phyloP scores from a whole-genome alignment of 1,140 invertebrate genomes.

The Theocolax elegans region DNA sequence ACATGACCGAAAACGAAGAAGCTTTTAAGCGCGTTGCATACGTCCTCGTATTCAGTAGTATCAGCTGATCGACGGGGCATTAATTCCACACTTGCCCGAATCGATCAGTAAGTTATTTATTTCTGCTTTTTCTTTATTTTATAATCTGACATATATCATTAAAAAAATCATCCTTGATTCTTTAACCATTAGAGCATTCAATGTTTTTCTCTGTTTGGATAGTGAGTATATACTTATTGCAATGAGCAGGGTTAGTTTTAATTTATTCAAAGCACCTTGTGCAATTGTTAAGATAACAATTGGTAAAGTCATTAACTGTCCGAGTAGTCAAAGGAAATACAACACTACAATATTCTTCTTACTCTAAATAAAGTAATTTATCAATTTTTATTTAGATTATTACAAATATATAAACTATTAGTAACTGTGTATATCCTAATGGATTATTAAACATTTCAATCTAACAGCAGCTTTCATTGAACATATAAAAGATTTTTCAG shows the following conservation, averaged over 20 bases:
- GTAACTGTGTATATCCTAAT: neutral
- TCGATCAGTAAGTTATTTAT: constrained; percentile 2
- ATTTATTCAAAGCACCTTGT: too few relatives aligned
- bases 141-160: neutral
- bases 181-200: neutral
- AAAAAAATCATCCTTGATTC: neutral
- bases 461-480: neutral
- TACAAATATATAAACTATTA: neutral
- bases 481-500: neutral
- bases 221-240: neutral
- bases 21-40: neutral
- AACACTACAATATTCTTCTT: too few relatives aligned
- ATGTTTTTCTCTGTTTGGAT: neutral
- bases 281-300: too few relatives aligned
- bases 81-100: neutral
- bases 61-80: constrained; percentile 32
- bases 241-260: neutral
- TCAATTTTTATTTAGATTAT: neutral
- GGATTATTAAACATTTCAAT: neutral
- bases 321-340: too few relatives aligned
- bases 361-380: neutral
- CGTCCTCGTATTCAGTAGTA: neutral
- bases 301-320: too few relatives aligned
- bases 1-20: constrained; percentile 27
- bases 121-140: neutral